Evolutionary conservation across 2,888 invertebrate species (phyloP), one percentile per base, ranked within the genome.

Genomic region (Dryocosmus kuriphilus): DNA sequence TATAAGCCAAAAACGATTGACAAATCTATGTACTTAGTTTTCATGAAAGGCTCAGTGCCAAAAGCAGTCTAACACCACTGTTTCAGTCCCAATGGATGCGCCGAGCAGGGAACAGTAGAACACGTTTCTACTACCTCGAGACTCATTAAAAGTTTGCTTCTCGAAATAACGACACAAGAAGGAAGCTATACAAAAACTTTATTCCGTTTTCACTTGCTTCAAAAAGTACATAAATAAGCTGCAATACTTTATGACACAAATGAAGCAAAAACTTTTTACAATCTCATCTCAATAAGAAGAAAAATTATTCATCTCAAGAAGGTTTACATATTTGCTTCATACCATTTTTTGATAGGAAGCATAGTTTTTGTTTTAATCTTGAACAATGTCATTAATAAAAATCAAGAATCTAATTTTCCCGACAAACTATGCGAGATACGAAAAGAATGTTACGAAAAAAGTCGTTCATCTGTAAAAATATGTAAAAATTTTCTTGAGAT

Each of bases 71-170:
- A 67, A 51, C 30, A 71, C 51, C 51, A 55, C 30, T 46, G 46
- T 22, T 32, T 51, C 8, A 71, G 51, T 30, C 51, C 51, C 71
- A 3, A 55, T 55, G 55, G 46, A 32, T 71, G 46, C 14, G 16
- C 24, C 24, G 41, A 27, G 27, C 27, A 41, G 38, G n/a, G 41
- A 71, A 67, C 65, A 67, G 41, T 46, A 30, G 6, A 16, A 41
- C 41, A 41, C 41, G 41, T 41, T 67, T 67, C 19, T 27, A 27
- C 19, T 67, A 67, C 41, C 67, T 19, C 27, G 51, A 32, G 71
- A 51, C 71, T 71, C 71, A 51, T 71, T 71, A 71, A 71, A 71
- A 71, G 71, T 71, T 71, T 71, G 7, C 32, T 71, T 27, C 71
- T 55, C 51, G n/a, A 71, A 71, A 71, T 71, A 71, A 51, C 51